phyloP scores from a whole-genome alignment of 2,113 vertebrate species.

The Corythoichthys intestinalis region DNA sequence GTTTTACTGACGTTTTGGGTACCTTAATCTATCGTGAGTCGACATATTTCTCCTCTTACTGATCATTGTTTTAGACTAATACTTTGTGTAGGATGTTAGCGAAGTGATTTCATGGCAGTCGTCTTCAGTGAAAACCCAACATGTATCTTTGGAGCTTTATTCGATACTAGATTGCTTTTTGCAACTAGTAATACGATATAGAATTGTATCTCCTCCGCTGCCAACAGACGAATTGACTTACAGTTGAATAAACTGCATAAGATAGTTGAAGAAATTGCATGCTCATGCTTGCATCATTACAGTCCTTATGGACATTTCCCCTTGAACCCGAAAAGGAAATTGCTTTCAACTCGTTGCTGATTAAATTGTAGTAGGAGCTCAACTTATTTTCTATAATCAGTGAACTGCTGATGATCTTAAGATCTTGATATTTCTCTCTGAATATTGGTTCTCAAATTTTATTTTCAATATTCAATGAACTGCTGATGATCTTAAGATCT shows the following conservation, averaged over 20 bases:
- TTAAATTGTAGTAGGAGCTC: slow-evolving; percentile 38
- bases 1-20: slow-evolving; percentile 4
- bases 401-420: slow-evolving; percentile 41
- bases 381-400: slow-evolving; percentile 53
- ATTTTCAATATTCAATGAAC: too few species aligned
- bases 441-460: too few species aligned
- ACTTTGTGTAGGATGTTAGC: background rate
- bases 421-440: too few species aligned
- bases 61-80: background rate
- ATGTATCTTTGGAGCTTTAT: background rate
- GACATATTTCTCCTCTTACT: background rate
- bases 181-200: background rate
- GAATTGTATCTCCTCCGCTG: background rate
- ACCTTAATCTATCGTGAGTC: background rate
- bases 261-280: slow-evolving; percentile 4
- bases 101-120: background rate
- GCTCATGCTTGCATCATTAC: background rate
- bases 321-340: background rate
- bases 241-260: background rate
- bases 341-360: slow-evolving; percentile 30
- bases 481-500: too few species aligned
- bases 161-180: background rate
- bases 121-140: background rate
- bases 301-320: background rate
- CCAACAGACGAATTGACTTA: background rate